phyloP scores from a whole-genome alignment of 2,113 vertebrate species.

The Grus americana region DNA sequence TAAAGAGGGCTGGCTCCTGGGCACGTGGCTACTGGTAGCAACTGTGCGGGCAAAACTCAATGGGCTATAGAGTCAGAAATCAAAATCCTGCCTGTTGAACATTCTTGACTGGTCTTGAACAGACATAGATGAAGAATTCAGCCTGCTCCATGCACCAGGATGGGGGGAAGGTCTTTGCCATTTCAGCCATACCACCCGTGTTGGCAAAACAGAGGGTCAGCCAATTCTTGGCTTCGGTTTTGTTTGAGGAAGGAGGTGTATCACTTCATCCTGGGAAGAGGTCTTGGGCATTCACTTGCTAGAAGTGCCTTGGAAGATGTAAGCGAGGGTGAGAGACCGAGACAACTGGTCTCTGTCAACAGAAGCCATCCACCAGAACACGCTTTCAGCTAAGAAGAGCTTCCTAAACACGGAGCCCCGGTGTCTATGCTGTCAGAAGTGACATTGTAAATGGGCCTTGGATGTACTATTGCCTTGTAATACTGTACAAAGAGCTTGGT shows the following conservation, averaged over 20 bases:
- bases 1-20: neutral
- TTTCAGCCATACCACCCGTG: neutral
- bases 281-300: neutral
- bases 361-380: neutral
- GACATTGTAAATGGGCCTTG: neutral
- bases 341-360: accelerated
- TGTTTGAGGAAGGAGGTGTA: neutral
- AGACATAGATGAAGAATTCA: neutral
- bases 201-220: neutral
- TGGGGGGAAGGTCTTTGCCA: neutral
- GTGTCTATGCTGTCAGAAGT: neutral
- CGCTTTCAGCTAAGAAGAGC: neutral
- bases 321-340: neutral
- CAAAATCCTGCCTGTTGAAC: neutral
- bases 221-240: neutral
- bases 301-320: neutral
- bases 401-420: neutral
- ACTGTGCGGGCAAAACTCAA: neutral
- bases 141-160: neutral
- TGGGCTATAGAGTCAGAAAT: neutral
- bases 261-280: neutral
- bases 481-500: neutral
- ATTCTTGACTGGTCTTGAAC: accelerated
- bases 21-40: neutral
- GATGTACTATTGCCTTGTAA: neutral